A percentile compares a stretch with the other conserved stretches of the same genome.
phyloP scores from a whole-genome alignment of 2,888 invertebrate genomes.

The Incurvaria masculella region DNA sequence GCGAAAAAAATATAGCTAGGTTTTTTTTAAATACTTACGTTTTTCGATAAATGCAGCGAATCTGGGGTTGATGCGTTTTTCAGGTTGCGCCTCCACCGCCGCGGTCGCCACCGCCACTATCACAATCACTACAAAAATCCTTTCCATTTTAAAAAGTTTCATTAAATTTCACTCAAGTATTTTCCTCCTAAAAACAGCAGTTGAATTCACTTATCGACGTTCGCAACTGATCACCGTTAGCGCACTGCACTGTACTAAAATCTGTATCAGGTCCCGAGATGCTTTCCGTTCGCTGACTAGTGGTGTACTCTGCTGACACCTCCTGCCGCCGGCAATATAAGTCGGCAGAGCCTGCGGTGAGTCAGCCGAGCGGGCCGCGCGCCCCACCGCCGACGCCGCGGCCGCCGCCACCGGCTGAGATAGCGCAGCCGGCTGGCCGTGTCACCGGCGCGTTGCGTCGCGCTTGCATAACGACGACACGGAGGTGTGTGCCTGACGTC shows the following conservation, averaged over 20 bases:
- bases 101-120: slow-evolving; percentile 30
- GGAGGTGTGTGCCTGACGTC: not conserved
- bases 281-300: not conserved
- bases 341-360: not conserved
- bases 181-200: too few relatives aligned
- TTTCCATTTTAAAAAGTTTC: slow-evolving; percentile 39
- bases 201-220: too few relatives aligned
- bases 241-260: too few relatives aligned
- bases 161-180: too few relatives aligned
- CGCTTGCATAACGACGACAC: not conserved
- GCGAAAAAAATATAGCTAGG: not conserved
- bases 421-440: too few relatives aligned
- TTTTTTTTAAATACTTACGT: not conserved
- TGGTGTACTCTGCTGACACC: not conserved
- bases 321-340: not conserved
- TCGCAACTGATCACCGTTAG: too few relatives aligned
- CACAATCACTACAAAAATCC: slow-evolving; percentile 29
- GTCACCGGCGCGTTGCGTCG: not conserved
- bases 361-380: not conserved
- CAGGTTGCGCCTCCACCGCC: slow-evolving; percentile 22
- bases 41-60: not conserved
- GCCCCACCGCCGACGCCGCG: not conserved
- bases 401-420: too few relatives aligned
- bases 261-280: slow-evolving; percentile 28
- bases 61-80: not conserved